These are phyloP conservation scores for Cryptophagus acutangulus DNA, from an alignment of 2,888 invertebrate genomes.

Conservation along the genomic window DNA sequence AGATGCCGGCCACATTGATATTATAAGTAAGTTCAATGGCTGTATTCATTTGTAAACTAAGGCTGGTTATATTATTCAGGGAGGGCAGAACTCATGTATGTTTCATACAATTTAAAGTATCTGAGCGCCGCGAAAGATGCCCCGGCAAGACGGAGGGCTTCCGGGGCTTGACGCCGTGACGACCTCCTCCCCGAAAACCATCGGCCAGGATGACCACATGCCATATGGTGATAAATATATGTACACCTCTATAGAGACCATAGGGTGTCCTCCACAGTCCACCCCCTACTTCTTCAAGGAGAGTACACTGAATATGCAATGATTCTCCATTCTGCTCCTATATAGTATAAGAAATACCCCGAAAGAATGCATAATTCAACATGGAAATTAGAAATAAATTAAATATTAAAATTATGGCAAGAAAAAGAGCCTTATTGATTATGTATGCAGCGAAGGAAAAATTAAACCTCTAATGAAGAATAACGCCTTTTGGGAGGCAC, in stretches of 20 bases:
- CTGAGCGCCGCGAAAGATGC: conserved; percentile 37
- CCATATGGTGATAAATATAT: no score
- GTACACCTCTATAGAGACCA: conserved; percentile 8
- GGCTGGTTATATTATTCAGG: conserved; percentile 48
- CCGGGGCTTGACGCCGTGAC: conserved; percentile 28
- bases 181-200: conserved; percentile 15
- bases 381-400: conserved; percentile 53
- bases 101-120: conserved; percentile 58
- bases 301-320: conserved; percentile 43
- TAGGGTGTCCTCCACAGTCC: conserved; percentile 9
- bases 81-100: conserved; percentile 54
- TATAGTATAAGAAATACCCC: conserved; percentile 37
- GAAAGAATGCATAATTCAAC: conserved; percentile 50
- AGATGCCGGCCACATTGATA: conserved; percentile 57
- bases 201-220: no score
- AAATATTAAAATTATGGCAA: conserved; percentile 51
- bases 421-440: conserved; percentile 49
- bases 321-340: no score
- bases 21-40: conserved; percentile 68
- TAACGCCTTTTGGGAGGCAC: conserved; percentile 45
- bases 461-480: conserved; percentile 51
- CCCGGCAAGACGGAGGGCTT: conserved; percentile 39
- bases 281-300: conserved; percentile 24
- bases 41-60: conserved; percentile 67
- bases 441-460: conserved; percentile 51